Conservation (phyloP, 1,140 invertebrate species). For the Rhyzopertha dominica region DNA sequence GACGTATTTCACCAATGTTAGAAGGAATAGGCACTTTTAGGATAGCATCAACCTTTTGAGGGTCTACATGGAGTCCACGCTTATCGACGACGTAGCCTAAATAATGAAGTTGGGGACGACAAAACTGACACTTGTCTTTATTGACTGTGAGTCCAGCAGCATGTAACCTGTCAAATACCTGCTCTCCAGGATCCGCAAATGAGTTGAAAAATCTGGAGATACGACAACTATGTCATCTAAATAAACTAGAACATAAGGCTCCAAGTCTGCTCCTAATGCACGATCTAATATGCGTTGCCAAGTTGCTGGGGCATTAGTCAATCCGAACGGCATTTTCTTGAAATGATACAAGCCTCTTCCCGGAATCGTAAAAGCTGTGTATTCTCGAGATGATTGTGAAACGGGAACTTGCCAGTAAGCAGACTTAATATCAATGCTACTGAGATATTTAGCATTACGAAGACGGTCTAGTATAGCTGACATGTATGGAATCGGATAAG, state of each 20-base stretch:
- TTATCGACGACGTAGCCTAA: too few relatives aligned
- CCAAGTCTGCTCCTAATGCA: conserved; percentile 25
- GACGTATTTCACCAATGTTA: too few relatives aligned
- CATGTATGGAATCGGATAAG: conserved; percentile 37
- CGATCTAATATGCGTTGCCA: conserved; percentile 27
- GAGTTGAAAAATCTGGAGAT: conserved; percentile 26
- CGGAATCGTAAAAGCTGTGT: conserved; percentile 36
- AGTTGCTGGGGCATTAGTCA: conserved; percentile 23
- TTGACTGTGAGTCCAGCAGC: too few relatives aligned
- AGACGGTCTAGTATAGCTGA: conserved; percentile 33
- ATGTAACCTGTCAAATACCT: too few relatives aligned
- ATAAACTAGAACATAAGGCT: conserved; percentile 8
- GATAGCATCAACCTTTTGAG: too few relatives aligned
- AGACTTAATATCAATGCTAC: conserved; percentile 32
- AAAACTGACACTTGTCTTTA: too few relatives aligned
- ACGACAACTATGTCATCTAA: conserved; percentile 37
- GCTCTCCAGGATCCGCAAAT: too few relatives aligned
- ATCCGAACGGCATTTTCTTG: conserved; percentile 30
- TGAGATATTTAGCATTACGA: conserved; percentile 32
- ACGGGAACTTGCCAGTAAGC: conserved; percentile 38
- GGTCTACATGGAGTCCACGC: too few relatives aligned
- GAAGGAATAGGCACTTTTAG: too few relatives aligned
- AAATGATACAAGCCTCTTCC: conserved; percentile 33
- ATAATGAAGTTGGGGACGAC: too few relatives aligned
- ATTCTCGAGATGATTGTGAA: conserved; percentile 26